phyloP scores from a whole-genome alignment of 2,888 invertebrate genomes.

The Carabus problematicus region DNA sequence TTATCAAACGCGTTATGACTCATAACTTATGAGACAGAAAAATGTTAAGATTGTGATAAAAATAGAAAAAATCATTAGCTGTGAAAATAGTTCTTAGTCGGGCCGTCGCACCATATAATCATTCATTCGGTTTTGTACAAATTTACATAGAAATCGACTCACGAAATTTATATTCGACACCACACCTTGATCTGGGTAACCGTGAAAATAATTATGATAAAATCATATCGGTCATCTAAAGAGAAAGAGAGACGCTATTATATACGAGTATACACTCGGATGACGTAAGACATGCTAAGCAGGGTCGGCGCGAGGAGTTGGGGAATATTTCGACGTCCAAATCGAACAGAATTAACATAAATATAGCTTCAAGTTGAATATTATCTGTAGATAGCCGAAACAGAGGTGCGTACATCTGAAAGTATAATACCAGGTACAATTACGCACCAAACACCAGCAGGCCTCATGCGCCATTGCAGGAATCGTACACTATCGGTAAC shows the following conservation, averaged over 20 bases:
- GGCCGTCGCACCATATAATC: slow-evolving; percentile 19
- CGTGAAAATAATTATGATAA: slow-evolving; percentile 32
- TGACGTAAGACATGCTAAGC: too few relatives aligned
- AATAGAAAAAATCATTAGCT: slow-evolving; percentile 37
- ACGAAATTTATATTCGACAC: slow-evolving; percentile 39
- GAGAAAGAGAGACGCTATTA: background rate
- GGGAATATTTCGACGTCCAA: background rate
- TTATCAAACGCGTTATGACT: too few relatives aligned
- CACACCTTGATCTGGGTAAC: slow-evolving; percentile 31
- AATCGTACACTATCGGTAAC: background rate
- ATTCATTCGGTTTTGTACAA: slow-evolving; percentile 32
- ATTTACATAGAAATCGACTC: slow-evolving; percentile 42
- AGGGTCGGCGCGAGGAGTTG: background rate
- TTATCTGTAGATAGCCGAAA: background rate
- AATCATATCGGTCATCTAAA: slow-evolving; percentile 12
- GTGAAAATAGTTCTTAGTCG: slow-evolving; percentile 35
- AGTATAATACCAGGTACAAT: background rate
- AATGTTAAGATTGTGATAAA: too few relatives aligned
- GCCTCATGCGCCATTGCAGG: background rate
- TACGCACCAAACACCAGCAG: too few relatives aligned
- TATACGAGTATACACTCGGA: background rate
- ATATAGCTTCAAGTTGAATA: slow-evolving; percentile 1
- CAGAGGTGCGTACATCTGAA: background rate
- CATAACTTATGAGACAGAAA: too few relatives aligned
- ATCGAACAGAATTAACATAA: slow-evolving; percentile 1